phyloP scores from a whole-genome alignment of 2,113 vertebrate genomes.

The Trinectes maculatus region DNA sequence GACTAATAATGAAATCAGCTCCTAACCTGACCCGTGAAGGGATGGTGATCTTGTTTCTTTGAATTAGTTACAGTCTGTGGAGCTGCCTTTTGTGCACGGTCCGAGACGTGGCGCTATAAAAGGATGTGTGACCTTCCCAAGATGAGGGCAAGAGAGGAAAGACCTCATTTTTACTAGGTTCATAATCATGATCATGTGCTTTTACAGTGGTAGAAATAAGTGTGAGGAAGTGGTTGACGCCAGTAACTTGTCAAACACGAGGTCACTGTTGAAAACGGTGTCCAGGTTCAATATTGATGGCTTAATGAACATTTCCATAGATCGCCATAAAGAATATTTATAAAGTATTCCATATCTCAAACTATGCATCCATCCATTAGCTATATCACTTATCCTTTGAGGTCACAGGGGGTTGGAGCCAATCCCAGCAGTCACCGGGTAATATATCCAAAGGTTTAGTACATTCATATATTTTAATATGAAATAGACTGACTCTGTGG shows the following conservation, averaged over 20 bases:
- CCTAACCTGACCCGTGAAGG: neutral
- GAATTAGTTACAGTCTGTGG: neutral
- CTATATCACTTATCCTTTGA: neutral
- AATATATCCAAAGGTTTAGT: neutral
- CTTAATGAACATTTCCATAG: neutral
- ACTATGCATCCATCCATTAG: neutral
- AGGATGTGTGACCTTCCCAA: neutral
- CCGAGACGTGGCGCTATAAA: neutral
- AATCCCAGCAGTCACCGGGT: neutral
- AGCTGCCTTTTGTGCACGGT: neutral
- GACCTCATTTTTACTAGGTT: no score
- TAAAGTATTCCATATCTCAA: neutral
- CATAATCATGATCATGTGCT: no score
- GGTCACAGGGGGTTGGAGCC: neutral
- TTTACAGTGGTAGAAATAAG: no score
- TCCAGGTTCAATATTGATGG: neutral
- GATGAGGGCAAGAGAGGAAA: no score
- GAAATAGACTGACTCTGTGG: no score
- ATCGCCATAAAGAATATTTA: neutral
- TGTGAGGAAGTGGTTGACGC: no score
- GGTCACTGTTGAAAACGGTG: neutral
- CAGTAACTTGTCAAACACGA: neutral
- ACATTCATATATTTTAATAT: no score
- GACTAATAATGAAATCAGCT: neutral
- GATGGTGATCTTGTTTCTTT: neutral